Conservation (phyloP, 2,888 invertebrate genomes). For the Sinohyriopsis cumingii region DNA sequence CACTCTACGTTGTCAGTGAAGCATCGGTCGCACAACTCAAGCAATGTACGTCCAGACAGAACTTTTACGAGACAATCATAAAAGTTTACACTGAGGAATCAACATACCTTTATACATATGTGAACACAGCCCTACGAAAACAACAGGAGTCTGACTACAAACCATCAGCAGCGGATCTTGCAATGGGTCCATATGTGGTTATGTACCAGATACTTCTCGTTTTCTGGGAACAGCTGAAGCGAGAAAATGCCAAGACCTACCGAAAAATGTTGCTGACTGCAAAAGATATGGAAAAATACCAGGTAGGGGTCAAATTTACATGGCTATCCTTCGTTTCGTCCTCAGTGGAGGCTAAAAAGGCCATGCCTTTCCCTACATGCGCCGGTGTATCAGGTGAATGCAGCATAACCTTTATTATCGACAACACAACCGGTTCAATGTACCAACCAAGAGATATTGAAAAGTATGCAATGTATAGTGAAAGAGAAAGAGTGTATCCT, state of each 20-base stretch:
- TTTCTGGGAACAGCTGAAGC: constrained; percentile 7
- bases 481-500: too few relatives aligned
- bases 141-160: constrained; percentile 10
- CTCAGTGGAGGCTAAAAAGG: constrained; percentile 10
- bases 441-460: too few relatives aligned
- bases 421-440: background rate
- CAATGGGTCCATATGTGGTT: constrained; percentile 20
- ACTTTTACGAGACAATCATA: constrained; percentile 10
- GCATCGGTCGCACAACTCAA: constrained; percentile 6
- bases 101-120: constrained; percentile 13
- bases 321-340: constrained; percentile 23
- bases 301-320: constrained; percentile 10
- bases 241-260: constrained; percentile 11
- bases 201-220: constrained; percentile 15
- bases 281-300: constrained; percentile 13
- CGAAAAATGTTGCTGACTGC: constrained; percentile 11
- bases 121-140: constrained; percentile 17
- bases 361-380: constrained; percentile 18
- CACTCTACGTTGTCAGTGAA: constrained; percentile 10
- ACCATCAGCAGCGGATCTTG: constrained; percentile 19
- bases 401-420: background rate
- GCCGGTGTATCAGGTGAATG: constrained; percentile 5
- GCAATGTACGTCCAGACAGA: constrained; percentile 3
- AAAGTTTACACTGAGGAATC: constrained; percentile 15
- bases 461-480: too few relatives aligned